Evolutionary conservation across 2,888 invertebrate genomes (phyloP), one percentile per base, ranked within the genome.

Genomic region (Criorhina ranunculi): DNA sequence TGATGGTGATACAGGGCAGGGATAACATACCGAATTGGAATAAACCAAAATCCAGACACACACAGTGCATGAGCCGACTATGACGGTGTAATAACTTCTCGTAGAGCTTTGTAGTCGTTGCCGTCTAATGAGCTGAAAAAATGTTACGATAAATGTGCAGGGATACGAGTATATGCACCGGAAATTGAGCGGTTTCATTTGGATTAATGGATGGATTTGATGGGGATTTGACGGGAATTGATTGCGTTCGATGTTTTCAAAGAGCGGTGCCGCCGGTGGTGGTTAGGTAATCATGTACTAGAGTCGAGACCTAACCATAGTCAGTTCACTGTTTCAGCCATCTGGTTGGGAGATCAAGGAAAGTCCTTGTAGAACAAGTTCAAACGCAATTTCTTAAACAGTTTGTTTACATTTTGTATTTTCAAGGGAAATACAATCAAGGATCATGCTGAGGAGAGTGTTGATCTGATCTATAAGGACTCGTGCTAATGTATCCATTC

Each of bases 1-100:
- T 12, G 67, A 66, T 24, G 66, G 49, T n/a, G 46, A 24, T 29
- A 4, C 24, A 4, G 24, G 24, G 24, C n/a, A n/a, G 4, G 24
- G 33, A 40, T 33, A 19, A 9, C 11, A 35, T 46, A 57, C 49
- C 51, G 51, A 29, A 51, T 66, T 53, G 31, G 53, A 67, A 77
- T 82, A 70, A 72, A 77, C 82, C 82, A 72, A 82, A 82, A 82
- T 82, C 82, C 82, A 59, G 81, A 76, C 77, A 66, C 64, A 44
- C 42, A 66, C 64, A 44, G 35, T 76, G 69, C 81, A 82, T 82
- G 77, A 82, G 82, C 60, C 46, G 53, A 37, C 62, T 44, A 60
- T 82, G 57, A 60, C 60, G 70, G 59, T 67, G 72, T 82, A 82
- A 77, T 77, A 77, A 77, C 64, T 82, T 15, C 17, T 70, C 51